Evolutionary conservation across 1,140 invertebrate species (phyloP).

Genomic region (Tribolium madens): DNA sequence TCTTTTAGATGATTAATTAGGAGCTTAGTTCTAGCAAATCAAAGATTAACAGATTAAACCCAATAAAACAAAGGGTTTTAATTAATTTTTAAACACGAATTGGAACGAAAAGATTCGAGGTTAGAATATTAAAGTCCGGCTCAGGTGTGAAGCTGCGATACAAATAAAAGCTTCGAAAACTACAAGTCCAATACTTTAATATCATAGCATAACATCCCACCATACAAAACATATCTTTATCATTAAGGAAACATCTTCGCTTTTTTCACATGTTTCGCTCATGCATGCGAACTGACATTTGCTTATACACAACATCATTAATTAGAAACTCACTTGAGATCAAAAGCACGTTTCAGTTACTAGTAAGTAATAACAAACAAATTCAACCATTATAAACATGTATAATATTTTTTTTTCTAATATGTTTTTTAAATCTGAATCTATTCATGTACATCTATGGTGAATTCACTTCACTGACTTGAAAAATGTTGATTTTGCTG

Average conservation of each 20-base stretch:
- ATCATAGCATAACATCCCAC: constrained; percentile 23
- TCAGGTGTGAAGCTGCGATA: constrained; percentile 40
- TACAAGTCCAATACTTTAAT: constrained; percentile 37
- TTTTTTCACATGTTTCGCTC: not conserved
- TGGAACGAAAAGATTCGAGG: not conserved
- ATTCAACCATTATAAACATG: not conserved
- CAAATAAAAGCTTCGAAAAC: constrained; percentile 40
- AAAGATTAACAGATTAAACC: not conserved
- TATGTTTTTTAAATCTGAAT: too few species aligned
- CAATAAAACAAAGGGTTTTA: not conserved
- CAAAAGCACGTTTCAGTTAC: not conserved
- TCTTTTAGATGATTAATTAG: constrained; percentile 27
- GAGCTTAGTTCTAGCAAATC: not conserved
- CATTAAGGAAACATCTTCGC: constrained; percentile 12
- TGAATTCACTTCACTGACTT: too few species aligned
- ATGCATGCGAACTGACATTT: not conserved
- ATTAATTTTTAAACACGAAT: not conserved
- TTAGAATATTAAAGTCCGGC: constrained; percentile 40
- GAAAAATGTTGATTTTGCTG: too few species aligned
- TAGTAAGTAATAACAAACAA: not conserved
- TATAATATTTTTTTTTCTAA: too few species aligned
- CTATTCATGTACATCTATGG: too few species aligned
- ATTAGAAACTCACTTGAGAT: constrained; percentile 1
- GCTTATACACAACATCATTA: not conserved
- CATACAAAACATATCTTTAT: not conserved